Base-by-base conservation (phyloP, 2,797 vertebrate species). In the Aratinga solstitialis region DNA sequence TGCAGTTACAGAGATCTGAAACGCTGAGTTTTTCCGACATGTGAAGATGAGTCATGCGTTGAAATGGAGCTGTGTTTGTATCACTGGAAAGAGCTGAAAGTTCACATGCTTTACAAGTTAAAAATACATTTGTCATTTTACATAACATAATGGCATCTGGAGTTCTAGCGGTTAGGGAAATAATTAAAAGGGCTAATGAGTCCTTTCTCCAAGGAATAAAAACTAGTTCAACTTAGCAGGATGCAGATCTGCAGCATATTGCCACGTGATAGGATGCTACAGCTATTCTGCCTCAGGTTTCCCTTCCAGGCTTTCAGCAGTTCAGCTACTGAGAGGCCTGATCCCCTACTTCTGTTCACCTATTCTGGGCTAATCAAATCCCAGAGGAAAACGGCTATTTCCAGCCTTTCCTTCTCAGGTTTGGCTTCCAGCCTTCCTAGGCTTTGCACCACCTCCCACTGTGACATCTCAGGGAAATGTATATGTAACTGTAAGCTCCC, bases 111-210 rank as follows among this genome's bases (percentile, higher is more conserved):
- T 90, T 89, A 32, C 58, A 29, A 89, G 91, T 95, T 95, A 96
- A 97, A 97, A 95, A 86, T 94, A 96, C 69, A 93, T 94, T 94
- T 92, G 94, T 85, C 89, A 77, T 94, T 95, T 95, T 93, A 94
- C 43, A 16, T 92, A 96, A 96, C 68, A 23, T 23, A 89, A 84
- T 38, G 80, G 82, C 91, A 90, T 92, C 91, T 84, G 79, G 84
- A 92, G 73, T 83, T 94, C 83, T 94, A 84, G 69, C 3, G 3
- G 88, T 79, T 88, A 90, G 67, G 74, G 75, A 93, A 95, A 95
- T 94, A 94, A 92, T 95, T 96, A 94, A 78, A 77, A 94, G 92
- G 84, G 63, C 88, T 97, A 96, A 97, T 95, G 95, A 94, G 90
- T 32, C 87, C 84, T 93, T 88, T 95, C 94, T 89, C 87, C 78